These are phyloP conservation scores for Brachypalpus laphriformis DNA, from an alignment of 2,888 invertebrate genomes.

Conservation along the genomic window DNA sequence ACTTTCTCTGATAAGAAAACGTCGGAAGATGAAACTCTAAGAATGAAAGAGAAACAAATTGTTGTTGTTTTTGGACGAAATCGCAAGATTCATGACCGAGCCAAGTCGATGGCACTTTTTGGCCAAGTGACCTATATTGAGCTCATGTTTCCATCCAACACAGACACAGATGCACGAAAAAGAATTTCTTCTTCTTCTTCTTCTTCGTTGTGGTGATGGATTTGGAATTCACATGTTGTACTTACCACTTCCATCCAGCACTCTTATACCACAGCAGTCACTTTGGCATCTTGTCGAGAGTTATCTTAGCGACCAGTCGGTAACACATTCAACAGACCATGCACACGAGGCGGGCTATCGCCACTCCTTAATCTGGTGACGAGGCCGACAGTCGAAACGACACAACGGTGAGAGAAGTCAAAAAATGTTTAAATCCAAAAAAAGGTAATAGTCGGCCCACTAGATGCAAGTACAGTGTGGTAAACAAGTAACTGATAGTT, in stretches of 20 bases:
- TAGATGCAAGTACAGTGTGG: slow-evolving; percentile 25
- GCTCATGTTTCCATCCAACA: slow-evolving; percentile 17
- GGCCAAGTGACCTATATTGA: slow-evolving; percentile 65
- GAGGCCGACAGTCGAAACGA: slow-evolving; percentile 15
- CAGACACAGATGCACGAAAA: neutral
- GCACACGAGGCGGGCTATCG: slow-evolving; percentile 40
- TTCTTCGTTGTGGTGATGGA: slow-evolving; percentile 15
- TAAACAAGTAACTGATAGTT: neutral
- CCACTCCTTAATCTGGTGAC: slow-evolving; percentile 55
- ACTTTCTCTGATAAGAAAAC: slow-evolving; percentile 70
- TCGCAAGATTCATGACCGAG: slow-evolving; percentile 33
- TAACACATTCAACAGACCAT: slow-evolving; percentile 38
- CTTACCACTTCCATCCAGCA: slow-evolving; percentile 13
- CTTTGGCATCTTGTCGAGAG: slow-evolving; percentile 56
- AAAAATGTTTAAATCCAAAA: neutral
- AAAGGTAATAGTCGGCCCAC: neutral
- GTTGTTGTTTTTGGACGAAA: neutral
- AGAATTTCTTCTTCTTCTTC: slow-evolving; percentile 15
- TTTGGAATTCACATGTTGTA: slow-evolving; percentile 52
- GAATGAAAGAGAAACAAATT: slow-evolving; percentile 36
- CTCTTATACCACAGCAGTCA: slow-evolving; percentile 24
- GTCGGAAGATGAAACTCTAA: slow-evolving; percentile 33
- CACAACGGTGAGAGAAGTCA: slow-evolving; percentile 5
- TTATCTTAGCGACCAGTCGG: slow-evolving; percentile 45
- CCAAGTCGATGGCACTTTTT: slow-evolving; percentile 65